phyloP scores from a whole-genome alignment of 64 coral and sea anemone genomes.

The Dendronephthya gigantea region DNA sequence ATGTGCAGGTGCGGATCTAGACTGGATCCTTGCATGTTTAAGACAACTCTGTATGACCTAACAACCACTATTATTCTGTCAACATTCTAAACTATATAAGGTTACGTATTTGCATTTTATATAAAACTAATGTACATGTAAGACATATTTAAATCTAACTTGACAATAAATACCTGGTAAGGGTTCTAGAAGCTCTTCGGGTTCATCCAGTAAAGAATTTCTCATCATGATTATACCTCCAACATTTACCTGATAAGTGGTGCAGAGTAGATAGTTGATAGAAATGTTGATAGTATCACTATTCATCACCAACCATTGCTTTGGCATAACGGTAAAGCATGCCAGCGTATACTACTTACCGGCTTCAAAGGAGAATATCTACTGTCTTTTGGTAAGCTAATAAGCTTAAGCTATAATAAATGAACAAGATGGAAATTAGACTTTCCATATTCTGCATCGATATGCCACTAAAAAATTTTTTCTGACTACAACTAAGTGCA shows the following conservation, averaged over 20 bases:
- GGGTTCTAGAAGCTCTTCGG: conserved; percentile 92
- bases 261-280: background rate
- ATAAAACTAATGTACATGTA: too few relatives aligned
- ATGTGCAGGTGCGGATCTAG: too few relatives aligned
- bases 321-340: background rate
- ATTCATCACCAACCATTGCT: background rate
- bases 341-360: conserved; percentile 40
- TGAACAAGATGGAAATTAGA: background rate
- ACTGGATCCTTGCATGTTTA: too few relatives aligned
- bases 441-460: background rate
- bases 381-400: conserved; percentile 71
- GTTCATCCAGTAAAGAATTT: conserved; percentile 84
- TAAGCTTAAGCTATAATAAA: conserved; percentile 63
- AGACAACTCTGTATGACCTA: too few relatives aligned
- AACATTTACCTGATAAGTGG: conserved; percentile 43
- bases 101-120: too few relatives aligned
- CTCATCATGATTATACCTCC: conserved; percentile 98
- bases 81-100: too few relatives aligned
- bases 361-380: conserved; percentile 83
- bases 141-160: too few relatives aligned
- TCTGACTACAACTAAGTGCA: too few relatives aligned
- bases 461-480: too few relatives aligned
- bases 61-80: too few relatives aligned
- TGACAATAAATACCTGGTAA: conserved; percentile 87
- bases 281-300: too few relatives aligned